Evolutionary conservation across 2,888 invertebrate genomes (phyloP), one percentile per base, ranked within the genome.

Genomic region (Melipona bicolor): DNA sequence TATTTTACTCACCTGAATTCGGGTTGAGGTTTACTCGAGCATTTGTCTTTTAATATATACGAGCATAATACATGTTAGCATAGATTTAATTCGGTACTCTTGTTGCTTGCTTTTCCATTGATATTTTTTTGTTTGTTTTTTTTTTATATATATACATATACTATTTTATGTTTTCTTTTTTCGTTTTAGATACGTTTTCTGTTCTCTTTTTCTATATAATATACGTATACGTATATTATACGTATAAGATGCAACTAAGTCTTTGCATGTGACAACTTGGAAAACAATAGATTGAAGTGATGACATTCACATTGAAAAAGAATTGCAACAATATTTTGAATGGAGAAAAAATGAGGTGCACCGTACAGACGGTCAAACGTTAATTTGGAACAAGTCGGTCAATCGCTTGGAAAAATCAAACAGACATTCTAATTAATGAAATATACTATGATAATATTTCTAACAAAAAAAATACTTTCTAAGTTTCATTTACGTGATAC

Each of bases 1-100:
- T 93, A 88, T 92, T 92, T 94, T 93, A 94, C 94, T 94, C 94
- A 94, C 94, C 94, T 94, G 93, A 91, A 86, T 87, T 91, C 90
- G 90, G 90, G 91, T 92, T 93, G 93, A 91, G 91, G 92, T 91
- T 90, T 92, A 92, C 92, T 93, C 93, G 93, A 93, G 90, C 93
- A 90, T 93, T 92, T 92, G 89, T 88, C 69, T 79, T 84, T 86
- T 83, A 88, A 88, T 85, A 83, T 81, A 87, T 87, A 83, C 68
- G 75, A 87, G 71, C 81, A 62, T 80, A 78, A 84, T 87, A 79
- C 76, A 80, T 82, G 79, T 85, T 87, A 81, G 81, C 85, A 82
- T 81, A 82, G 73, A 67, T 81, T 88, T 84, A 67, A 79, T 79
- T 82, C 76, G 50, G 73, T 79, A 85, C 77, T 77, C 77, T 56